phyloP scores from a whole-genome alignment of 1,140 invertebrate genomes.

The Myzus persicae region DNA sequence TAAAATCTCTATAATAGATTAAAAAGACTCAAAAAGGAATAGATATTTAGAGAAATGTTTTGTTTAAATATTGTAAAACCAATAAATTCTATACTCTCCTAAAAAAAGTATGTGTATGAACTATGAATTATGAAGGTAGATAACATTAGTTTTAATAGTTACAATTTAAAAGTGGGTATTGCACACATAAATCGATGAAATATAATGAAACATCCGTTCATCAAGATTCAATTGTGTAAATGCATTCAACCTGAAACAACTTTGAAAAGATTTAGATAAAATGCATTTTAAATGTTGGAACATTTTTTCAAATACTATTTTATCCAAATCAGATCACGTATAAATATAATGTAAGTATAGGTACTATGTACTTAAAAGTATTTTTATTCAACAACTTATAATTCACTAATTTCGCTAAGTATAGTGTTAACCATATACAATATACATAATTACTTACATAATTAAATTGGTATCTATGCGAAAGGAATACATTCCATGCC shows the following conservation, averaged over 20 bases:
- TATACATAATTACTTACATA: too few species aligned
- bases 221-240: not conserved
- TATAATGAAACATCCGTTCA: not conserved
- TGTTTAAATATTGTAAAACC: not conserved
- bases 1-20: not conserved
- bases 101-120: not conserved
- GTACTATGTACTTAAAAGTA: not conserved
- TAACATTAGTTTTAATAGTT: constrained; percentile 1
- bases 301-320: not conserved
- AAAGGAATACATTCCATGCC: not conserved
- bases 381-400: not conserved
- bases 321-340: not conserved
- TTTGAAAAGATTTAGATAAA: not conserved
- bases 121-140: too few species aligned
- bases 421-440: not conserved
- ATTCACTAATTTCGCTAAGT: not conserved
- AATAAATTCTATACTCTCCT: not conserved
- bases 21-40: too few species aligned
- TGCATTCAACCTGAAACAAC: not conserved
- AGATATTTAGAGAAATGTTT: too few species aligned
- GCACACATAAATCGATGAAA: not conserved
- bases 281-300: not conserved
- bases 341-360: not conserved
- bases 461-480: not conserved
- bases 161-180: not conserved